These are phyloP conservation scores for Lasioglossum calceatum DNA, from an alignment of 2,888 invertebrate genomes.

Conservation along the genomic window DNA sequence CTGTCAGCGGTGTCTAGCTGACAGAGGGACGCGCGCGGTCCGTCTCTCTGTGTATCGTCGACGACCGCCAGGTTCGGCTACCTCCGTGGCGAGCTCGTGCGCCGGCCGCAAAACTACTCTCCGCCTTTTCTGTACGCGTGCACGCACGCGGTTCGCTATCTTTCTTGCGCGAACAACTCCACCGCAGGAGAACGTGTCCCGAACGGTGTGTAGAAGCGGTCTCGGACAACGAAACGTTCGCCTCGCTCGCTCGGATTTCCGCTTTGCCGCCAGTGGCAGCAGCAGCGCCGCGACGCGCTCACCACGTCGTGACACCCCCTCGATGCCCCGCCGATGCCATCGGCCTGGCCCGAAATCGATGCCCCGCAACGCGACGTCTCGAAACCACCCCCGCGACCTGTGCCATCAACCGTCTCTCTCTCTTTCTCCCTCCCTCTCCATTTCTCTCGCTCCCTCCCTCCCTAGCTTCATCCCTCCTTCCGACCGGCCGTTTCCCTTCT, in stretches of 20 bases:
- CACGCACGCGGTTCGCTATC: neutral
- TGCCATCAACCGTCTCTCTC: conserved; percentile 50
- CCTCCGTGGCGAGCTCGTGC: conserved; percentile 39
- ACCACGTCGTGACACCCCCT: conserved; percentile 65
- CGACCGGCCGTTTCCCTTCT: neutral
- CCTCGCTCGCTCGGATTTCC: conserved; percentile 20
- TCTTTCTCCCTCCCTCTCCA: neutral
- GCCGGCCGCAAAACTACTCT: conserved; percentile 36
- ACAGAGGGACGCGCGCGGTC: conserved; percentile 32
- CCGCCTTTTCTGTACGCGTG: conserved; percentile 17
- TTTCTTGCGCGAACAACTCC: neutral
- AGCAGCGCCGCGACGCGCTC: conserved; percentile 67
- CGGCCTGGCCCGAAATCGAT: conserved; percentile 81
- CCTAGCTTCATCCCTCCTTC: neutral
- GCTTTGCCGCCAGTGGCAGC: conserved; percentile 45
- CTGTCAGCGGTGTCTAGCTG: conserved; percentile 8
- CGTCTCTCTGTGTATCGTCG: conserved; percentile 36
- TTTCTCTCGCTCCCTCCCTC: conserved; percentile 2
- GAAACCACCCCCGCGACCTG: conserved; percentile 70
- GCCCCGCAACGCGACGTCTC: conserved; percentile 75
- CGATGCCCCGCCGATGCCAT: conserved; percentile 76
- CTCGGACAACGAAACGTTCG: neutral
- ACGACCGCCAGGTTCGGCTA: conserved; percentile 41
- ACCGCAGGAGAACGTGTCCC: neutral
- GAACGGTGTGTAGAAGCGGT: conserved; percentile 17